Percentiles rank a stretch among this genome's conserved stretches.
Conservation (phyloP, 2,797 vertebrate species). For the Phoxinus dragarum region DNA sequence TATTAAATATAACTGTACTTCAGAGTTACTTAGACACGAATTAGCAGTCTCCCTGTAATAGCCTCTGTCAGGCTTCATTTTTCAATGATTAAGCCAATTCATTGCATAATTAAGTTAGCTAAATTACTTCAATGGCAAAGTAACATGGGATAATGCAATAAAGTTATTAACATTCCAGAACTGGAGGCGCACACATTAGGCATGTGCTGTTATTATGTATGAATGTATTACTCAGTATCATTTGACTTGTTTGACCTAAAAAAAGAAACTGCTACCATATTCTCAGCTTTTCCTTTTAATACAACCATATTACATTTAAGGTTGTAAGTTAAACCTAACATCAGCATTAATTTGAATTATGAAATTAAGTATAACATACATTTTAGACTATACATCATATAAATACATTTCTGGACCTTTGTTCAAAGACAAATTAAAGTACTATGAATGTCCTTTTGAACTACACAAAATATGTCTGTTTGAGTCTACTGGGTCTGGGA, state of each 20-base stretch:
- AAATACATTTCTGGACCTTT: not conserved
- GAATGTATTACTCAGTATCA: constrained; percentile 50
- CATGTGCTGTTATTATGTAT: constrained; percentile 60
- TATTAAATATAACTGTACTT: constrained; percentile 54
- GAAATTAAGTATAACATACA: not conserved
- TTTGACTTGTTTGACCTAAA: constrained; percentile 42
- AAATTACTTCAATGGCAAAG: constrained; percentile 63
- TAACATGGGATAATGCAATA: constrained; percentile 69
- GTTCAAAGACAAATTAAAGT: not conserved
- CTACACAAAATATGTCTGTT: not conserved
- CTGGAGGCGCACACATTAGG: constrained; percentile 54
- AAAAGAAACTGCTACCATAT: constrained; percentile 6
- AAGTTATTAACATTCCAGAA: constrained; percentile 71
- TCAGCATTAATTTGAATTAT: not conserved
- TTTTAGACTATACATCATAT: not conserved
- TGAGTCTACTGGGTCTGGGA: not conserved
- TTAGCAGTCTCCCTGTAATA: constrained; percentile 62
- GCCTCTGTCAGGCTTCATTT: constrained; percentile 65
- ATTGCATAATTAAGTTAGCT: constrained; percentile 69
- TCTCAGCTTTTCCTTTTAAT: not conserved
- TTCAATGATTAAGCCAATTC: constrained; percentile 67
- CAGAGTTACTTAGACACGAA: constrained; percentile 58
- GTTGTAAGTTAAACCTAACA: not conserved
- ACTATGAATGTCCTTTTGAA: not conserved
- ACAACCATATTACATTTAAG: not conserved